Conservation (phyloP, 2,888 invertebrate genomes). For the Mallateleia sp. region DNA sequence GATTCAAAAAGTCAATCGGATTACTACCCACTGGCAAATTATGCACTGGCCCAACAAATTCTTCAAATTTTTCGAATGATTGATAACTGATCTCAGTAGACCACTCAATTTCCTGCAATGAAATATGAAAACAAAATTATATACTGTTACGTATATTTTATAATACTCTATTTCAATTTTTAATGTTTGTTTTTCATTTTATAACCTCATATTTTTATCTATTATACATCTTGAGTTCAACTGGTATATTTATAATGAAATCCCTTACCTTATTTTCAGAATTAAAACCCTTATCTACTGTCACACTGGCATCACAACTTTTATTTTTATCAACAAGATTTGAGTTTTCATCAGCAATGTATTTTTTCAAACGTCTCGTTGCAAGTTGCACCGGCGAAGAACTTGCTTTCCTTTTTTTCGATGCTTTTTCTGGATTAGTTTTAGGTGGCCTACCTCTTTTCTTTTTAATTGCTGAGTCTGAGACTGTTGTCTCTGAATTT, state of each 20-base stretch:
- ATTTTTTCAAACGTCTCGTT: background rate
- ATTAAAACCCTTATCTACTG: background rate
- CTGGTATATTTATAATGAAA: background rate
- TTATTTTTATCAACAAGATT: background rate
- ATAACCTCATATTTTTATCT: background rate
- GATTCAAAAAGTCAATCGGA: constrained; percentile 20
- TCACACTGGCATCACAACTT: background rate
- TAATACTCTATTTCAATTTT: background rate
- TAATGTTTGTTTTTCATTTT: background rate
- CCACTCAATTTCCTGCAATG: constrained; percentile 7
- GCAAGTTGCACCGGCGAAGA: background rate
- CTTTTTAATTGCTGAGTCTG: background rate
- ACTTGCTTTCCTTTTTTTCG: background rate
- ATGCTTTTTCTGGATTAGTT: background rate
- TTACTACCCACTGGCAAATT: constrained; percentile 21
- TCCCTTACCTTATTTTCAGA: background rate
- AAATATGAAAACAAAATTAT: constrained; percentile 1
- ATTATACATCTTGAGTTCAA: background rate
- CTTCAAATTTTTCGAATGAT: constrained; percentile 2
- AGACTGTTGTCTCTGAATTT: background rate
- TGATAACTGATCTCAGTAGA: constrained; percentile 2
- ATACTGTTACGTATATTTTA: background rate
- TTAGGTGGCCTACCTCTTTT: background rate
- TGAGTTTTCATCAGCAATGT: background rate
- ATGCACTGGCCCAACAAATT: constrained; percentile 10